Evolutionary conservation across 2,797 vertebrate species (phyloP), one percentile per base, ranked within the genome.

Genomic region (Sparidentex hasta): DNA sequence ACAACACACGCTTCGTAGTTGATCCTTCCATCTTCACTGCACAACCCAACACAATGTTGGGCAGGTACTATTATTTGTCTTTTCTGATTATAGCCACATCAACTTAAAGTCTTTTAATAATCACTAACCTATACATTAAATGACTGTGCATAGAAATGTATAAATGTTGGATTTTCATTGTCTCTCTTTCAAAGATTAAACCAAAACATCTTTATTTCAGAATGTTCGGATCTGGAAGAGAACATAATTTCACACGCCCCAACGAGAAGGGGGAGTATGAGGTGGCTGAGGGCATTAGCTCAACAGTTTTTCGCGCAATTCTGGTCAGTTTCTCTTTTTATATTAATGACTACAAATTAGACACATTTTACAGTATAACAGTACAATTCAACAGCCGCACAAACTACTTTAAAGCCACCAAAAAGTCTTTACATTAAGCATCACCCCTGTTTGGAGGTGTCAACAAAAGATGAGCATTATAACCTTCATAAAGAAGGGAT

Each of bases 31-130:
- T 99, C 94, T 99, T 99, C 90, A 99, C 96, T 7, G 98, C 98
- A 85, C 98, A 99, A 58, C 97, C 98, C 85, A 99, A 99, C 88
- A 99, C 98, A n/a, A 99, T 99, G 98, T 93, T 99, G 96, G 98
- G 98, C 94, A 98, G 98, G 98, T 99, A 88, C 20, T 25, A n/a
- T 54, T 65, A n/a, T 70, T 27, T 62, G 5, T 65, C 8, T 29
- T 75, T 59, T 27, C 2, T 51, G 29, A 20, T 61, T 41, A 33
- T 23, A 17, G 2, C 18, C 18, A 20, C 12, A 59, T 13, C 47
- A 56, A 48, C 18, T 70, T 3, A 56, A 64, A n/a, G 14, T 14
- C 20, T 64, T 43, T 65, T 23, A 48, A 7, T 43, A 48, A 25
- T 59, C 7, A 50, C 0, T 59, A 20, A 51, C n/a, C 4, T 68